phyloP scores from a whole-genome alignment of 1,140 invertebrate species.

The Bombus huntii region DNA sequence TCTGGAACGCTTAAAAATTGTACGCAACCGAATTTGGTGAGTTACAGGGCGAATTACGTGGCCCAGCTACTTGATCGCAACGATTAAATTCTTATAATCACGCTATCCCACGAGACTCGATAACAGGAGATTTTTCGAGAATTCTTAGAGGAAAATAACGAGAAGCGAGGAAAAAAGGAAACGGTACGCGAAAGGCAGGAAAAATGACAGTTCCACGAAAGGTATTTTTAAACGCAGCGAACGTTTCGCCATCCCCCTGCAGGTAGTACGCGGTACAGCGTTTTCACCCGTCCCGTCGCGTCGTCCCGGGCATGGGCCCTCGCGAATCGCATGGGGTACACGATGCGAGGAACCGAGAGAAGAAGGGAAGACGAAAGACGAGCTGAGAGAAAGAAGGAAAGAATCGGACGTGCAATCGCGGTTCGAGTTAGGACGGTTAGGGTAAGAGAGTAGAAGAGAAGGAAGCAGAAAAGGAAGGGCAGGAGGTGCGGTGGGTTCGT shows the following conservation, averaged over 20 bases:
- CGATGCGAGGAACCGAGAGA: constrained; percentile 33
- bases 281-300: constrained; percentile 53
- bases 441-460: constrained; percentile 34
- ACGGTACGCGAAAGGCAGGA: neutral
- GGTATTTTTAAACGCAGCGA: constrained; percentile 73
- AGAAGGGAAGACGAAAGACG: neutral
- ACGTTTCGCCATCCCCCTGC: constrained; percentile 65
- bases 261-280: constrained; percentile 29
- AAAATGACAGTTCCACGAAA: constrained; percentile 61
- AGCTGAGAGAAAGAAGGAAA: neutral
- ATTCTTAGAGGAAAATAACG: neutral
- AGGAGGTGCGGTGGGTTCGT: constrained; percentile 53
- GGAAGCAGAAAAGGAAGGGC: constrained; percentile 61
- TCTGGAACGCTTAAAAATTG: no score
- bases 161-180: neutral
- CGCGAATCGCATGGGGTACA: constrained; percentile 63
- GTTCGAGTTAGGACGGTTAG: constrained; percentile 56
- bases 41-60: no score
- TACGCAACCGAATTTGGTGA: no score
- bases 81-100: no score
- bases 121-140: neutral
- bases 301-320: constrained; percentile 47
- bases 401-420: constrained; percentile 37
- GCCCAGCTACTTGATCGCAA: no score
- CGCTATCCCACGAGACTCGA: no score